Conservation (phyloP, 1,140 invertebrate species). For the Parapsyche elsis region DNA sequence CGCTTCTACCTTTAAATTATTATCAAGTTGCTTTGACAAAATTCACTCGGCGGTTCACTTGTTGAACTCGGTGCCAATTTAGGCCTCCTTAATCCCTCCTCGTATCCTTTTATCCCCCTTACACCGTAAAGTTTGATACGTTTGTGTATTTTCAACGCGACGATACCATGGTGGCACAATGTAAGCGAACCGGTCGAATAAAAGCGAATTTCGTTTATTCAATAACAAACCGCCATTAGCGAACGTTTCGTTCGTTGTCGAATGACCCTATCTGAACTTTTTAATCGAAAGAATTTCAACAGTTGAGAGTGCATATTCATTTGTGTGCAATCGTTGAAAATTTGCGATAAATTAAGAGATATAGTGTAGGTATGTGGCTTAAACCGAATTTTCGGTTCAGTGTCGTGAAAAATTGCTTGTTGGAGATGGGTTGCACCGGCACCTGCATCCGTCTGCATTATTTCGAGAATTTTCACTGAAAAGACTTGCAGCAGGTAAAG, state of each 20-base stretch:
- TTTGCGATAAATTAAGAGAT: too few species aligned
- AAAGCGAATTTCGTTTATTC: too few species aligned
- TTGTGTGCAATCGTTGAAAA: too few species aligned
- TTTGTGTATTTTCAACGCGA: not conserved
- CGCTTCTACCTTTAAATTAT: conserved; percentile 17
- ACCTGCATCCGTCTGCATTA: conserved; percentile 29
- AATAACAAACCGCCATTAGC: too few species aligned
- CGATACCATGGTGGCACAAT: too few species aligned
- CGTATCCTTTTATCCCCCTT: not conserved
- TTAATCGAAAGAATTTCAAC: too few species aligned
- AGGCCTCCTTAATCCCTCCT: not conserved
- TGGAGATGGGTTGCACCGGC: conserved; percentile 10
- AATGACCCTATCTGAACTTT: too few species aligned
- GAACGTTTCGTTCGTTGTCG: too few species aligned
- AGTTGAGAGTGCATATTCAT: too few species aligned
- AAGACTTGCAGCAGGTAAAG: conserved; percentile 12
- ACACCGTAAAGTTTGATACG: not conserved
- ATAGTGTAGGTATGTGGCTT: too few species aligned
- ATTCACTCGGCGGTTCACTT: not conserved
- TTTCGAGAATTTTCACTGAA: conserved; percentile 19
- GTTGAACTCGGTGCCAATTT: not conserved
- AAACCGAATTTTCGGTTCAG: not conserved
- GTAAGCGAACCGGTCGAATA: too few species aligned
- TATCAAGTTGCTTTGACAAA: conserved; percentile 17
- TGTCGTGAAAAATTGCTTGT: not conserved